phyloP scores from a whole-genome alignment of 2,797 vertebrate species.

The Neomorphus geoffroyi region DNA sequence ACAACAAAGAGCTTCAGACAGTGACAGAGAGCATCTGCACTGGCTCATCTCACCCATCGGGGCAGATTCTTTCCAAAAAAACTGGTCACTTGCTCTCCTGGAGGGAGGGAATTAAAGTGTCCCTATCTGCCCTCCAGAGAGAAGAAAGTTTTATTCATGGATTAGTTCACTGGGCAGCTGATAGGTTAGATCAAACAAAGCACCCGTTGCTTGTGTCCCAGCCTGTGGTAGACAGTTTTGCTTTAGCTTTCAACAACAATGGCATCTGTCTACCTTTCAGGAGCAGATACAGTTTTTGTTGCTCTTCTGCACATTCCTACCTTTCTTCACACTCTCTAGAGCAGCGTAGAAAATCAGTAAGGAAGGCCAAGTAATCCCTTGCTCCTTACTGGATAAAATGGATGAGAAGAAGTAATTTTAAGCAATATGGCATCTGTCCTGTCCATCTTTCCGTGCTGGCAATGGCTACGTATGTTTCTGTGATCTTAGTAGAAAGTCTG shows the following conservation, averaged over 20 bases:
- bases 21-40: slow-evolving; percentile 9
- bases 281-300: neutral
- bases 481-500: neutral
- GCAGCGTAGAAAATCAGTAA: neutral
- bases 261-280: neutral
- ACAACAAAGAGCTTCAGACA: neutral
- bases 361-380: neutral
- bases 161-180: neutral
- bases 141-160: neutral
- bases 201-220: fast-evolving
- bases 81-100: neutral
- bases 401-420: neutral
- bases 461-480: neutral
- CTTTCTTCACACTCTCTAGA: neutral
- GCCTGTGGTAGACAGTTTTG: neutral
- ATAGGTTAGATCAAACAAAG: neutral
- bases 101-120: neutral
- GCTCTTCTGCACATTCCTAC: neutral
- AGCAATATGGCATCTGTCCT: slow-evolving; percentile 22
- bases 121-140: neutral
- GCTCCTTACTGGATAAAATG: neutral
- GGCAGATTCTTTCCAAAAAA: neutral
- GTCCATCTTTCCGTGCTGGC: neutral
- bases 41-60: neutral
- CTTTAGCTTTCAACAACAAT: neutral